phyloP scores from a whole-genome alignment of 2,888 invertebrate genomes.

The Mongoloraphidia duomilia region DNA sequence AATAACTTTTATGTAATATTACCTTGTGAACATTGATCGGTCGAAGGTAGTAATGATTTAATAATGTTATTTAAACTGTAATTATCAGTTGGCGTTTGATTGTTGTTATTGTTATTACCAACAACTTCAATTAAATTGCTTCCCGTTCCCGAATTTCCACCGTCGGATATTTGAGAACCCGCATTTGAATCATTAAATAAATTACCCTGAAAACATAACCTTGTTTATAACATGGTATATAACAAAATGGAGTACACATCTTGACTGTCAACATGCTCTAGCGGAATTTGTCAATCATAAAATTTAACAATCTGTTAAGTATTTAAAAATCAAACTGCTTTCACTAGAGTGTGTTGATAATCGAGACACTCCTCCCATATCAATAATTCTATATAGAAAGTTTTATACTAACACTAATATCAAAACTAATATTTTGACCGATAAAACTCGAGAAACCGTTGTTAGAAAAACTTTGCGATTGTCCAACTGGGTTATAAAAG shows the following conservation, averaged over 20 bases:
- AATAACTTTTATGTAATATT: too few relatives aligned
- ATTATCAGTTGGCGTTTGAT: not conserved
- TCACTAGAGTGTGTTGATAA: too few relatives aligned
- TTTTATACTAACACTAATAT: conserved; percentile 25
- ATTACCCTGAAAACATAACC: conserved; percentile 1
- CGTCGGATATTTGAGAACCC: conserved; percentile 2
- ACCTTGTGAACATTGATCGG: not conserved
- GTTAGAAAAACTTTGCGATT: conserved; percentile 17
- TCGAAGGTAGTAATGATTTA: not conserved
- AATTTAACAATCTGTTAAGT: not conserved
- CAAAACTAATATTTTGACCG: conserved; percentile 46
- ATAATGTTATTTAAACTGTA: conserved; percentile 5
- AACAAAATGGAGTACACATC: too few relatives aligned
- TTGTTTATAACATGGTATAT: too few relatives aligned
- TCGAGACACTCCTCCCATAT: too few relatives aligned
- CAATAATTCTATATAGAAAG: too few relatives aligned
- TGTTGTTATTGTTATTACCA: not conserved
- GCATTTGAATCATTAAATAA: conserved; percentile 6
- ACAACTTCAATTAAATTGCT: conserved; percentile 7
- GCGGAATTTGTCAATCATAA: not conserved
- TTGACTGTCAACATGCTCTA: too few relatives aligned
- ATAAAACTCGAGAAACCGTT: conserved; percentile 51
- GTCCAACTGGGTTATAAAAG: conserved; percentile 33
- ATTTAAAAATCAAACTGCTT: not conserved
- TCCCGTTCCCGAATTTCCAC: not conserved